Percentiles rank a stretch among this genome's conserved stretches.
Conservation (phyloP, 2,888 invertebrate species). For the Horisme vitalbata region DNA sequence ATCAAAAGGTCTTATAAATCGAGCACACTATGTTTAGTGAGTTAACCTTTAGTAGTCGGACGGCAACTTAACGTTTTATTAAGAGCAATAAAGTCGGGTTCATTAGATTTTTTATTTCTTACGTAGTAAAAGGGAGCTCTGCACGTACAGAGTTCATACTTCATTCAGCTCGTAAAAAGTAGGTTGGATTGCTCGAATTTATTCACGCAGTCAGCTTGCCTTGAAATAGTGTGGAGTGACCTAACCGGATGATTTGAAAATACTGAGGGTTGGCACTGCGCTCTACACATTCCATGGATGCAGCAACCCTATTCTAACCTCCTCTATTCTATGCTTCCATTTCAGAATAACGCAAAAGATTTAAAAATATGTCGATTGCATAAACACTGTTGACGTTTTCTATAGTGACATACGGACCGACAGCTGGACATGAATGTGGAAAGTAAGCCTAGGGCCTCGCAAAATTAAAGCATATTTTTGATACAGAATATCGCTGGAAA, state of each 20-base stretch:
- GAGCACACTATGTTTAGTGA: constrained; percentile 34
- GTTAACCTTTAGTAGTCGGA: constrained; percentile 45
- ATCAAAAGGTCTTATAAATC: constrained; percentile 19
- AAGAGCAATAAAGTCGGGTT: constrained; percentile 59
- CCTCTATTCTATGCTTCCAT: constrained; percentile 23
- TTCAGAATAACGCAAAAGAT: constrained; percentile 8
- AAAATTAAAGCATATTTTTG: no score
- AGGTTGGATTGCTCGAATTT: constrained; percentile 61
- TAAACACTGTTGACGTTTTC: no score
- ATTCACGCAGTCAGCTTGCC: constrained; percentile 48
- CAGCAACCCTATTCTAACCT: constrained; percentile 41
- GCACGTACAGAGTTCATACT: constrained; percentile 64
- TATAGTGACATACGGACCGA: no score
- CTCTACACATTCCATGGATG: constrained; percentile 37
- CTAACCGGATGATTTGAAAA: neutral
- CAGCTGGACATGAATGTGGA: no score
- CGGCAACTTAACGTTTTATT: constrained; percentile 61
- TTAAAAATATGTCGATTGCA: constrained; percentile 7
- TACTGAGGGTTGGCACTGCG: no score
- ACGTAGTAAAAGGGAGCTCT: constrained; percentile 56
- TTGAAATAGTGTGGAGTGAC: constrained; percentile 30
- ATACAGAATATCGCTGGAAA: no score
- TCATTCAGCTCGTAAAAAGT: constrained; percentile 64
- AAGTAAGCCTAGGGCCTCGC: no score
- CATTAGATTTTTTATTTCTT: constrained; percentile 68